Evolutionary conservation across 1,140 invertebrate genomes (phyloP).

Genomic region (Hesperophylax magnus): DNA sequence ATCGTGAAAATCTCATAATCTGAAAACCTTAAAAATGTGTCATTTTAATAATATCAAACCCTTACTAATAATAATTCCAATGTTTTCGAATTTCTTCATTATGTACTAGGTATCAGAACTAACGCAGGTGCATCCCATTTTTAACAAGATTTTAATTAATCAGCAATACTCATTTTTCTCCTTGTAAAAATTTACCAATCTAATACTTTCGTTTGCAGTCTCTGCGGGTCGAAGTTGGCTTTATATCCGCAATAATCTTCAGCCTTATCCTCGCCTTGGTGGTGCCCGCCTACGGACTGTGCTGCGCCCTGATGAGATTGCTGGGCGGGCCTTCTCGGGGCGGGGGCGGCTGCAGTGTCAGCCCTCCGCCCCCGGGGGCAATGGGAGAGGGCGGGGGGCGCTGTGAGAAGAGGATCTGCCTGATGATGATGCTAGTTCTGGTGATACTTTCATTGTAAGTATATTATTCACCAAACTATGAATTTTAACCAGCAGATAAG

Average conservation of each 20-base stretch:
- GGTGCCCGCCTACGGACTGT: slow-evolving; percentile 49
- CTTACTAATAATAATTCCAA: no score
- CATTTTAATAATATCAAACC: no score
- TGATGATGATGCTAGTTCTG: slow-evolving; percentile 47
- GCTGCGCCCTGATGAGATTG: slow-evolving; percentile 26
- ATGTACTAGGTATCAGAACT: no score
- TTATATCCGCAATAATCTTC: slow-evolving; percentile 51
- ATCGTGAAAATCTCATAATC: no score
- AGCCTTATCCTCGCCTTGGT: slow-evolving; percentile 36
- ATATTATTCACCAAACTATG: neutral
- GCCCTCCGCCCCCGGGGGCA: slow-evolving; percentile 39
- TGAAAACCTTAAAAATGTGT: no score
- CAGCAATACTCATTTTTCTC: no score
- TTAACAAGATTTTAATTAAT: no score
- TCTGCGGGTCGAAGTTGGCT: slow-evolving; percentile 53
- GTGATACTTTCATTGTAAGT: slow-evolving; percentile 49
- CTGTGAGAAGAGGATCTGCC: slow-evolving; percentile 46
- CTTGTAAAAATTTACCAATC: no score
- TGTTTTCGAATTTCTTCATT: no score
- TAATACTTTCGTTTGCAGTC: slow-evolving; percentile 42
- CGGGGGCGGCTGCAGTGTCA: neutral
- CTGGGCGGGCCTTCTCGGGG: slow-evolving; percentile 25
- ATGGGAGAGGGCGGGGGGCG: slow-evolving; percentile 36
- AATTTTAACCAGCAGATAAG: neutral
- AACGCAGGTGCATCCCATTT: no score